Base-by-base conservation (phyloP, 1,140 invertebrate species). In the Zelostemma sp. region DNA sequence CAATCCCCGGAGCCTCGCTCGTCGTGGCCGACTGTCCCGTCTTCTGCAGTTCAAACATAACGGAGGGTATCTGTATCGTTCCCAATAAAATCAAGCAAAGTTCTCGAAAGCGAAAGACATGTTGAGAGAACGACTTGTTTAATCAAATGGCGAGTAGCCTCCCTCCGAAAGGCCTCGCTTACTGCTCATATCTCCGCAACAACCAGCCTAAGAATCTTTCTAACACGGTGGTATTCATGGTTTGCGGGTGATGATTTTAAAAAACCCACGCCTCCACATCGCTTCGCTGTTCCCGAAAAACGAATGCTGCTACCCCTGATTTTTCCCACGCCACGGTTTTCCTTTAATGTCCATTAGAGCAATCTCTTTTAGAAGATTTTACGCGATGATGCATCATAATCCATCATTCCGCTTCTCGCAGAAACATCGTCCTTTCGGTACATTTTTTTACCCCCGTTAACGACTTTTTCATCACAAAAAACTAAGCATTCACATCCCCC, bases 1-100 rank as follows among this genome's bases (percentile, higher is more conserved):
- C 87, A 84, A 84, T 81, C 82, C 91, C 91, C 91, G 92, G 89
- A 93, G 91, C 86, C 89, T 93, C 88, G 92, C 91, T 85, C 90
- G 92, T 84, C 90, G 93, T 84, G 92, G 92, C 80, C 91, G 93
- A 87, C 94, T 93, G 87, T 94, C 93, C 75, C 91, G 93, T 75
- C 90, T 95, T 77, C 91, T 95, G 82, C 93, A 94, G 88, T 94
- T 95, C 88, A 91, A 90, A 86, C 92, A 93, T 79, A 94, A 93
- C 86, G 87, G 88, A 88, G 94, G 93, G 94, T 95, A 93, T 88
- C 78, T 82, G 83, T 85, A 85, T 85, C 82, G 84, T 86, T 85
- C 79, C 76, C 72, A 79, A 77, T 15, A 71, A 72, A 55, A 49
- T 59, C 54, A 47, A 71, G 63, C 46, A n/a, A 70, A 61, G 60